Percentiles rank a stretch among this genome's conserved stretches.
These are phyloP conservation scores for Zygaena filipendulae DNA, from an alignment of 2,888 invertebrate genomes.

Conservation along the genomic window DNA sequence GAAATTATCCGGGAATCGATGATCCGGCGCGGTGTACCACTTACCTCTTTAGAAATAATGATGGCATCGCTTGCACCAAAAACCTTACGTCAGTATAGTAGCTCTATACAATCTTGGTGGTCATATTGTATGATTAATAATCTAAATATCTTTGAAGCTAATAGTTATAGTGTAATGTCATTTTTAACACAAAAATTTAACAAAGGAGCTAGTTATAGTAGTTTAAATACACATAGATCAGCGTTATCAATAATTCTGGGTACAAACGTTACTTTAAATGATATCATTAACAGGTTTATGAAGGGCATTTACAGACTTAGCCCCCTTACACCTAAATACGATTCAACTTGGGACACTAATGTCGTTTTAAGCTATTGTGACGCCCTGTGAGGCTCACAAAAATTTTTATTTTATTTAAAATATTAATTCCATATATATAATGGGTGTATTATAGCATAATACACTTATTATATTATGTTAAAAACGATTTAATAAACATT, in stretches of 20 bases:
- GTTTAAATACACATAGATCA: conserved; percentile 20
- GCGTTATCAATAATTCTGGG: conserved; percentile 20
- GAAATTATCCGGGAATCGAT: conserved; percentile 10
- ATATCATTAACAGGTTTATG: conserved; percentile 16
- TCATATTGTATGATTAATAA: conserved; percentile 7
- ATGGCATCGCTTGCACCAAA: conserved; percentile 7
- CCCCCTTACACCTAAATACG: conserved; percentile 20
- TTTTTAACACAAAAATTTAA: conserved; percentile 18
- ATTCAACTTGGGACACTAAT: conserved; percentile 20
- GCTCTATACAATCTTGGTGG: conserved; percentile 10
- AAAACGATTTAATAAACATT: no score
- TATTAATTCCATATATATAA: no score
- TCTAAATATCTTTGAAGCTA: conserved; percentile 1
- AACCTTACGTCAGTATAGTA: conserved; percentile 10
- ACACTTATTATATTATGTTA: no score
- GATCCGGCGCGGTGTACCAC: conserved; percentile 1
- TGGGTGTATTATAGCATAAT: no score
- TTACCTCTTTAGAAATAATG: conserved; percentile 6
- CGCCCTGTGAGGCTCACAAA: no score
- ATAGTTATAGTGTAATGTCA: conserved; percentile 3
- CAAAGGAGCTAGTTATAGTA: conserved; percentile 17
- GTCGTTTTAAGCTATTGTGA: conserved; percentile 17
- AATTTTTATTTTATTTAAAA: conserved; percentile 17
- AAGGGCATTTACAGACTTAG: conserved; percentile 20
- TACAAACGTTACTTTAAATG: conserved; percentile 15